Conservation (phyloP, 92 coral and sea anemone species). For the Epizoanthus scotinus region DNA sequence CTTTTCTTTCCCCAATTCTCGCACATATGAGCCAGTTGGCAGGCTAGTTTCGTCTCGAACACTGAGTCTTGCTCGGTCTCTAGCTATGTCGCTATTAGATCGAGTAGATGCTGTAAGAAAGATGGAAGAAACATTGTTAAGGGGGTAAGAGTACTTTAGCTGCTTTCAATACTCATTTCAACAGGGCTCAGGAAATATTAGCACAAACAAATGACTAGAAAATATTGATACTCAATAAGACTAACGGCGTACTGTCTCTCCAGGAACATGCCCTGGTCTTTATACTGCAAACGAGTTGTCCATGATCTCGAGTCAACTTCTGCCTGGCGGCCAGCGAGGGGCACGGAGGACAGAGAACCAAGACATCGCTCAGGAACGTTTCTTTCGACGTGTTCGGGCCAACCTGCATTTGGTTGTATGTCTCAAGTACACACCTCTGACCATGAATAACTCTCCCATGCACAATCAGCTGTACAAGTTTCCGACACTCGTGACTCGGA, state of each 20-base stretch:
- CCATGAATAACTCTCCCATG: constrained; percentile 47
- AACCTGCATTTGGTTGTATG: constrained; percentile 87
- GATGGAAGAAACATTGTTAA: too few species aligned
- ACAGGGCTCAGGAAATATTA: too few species aligned
- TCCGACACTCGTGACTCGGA: constrained; percentile 80
- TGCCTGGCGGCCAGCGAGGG: constrained; percentile 91
- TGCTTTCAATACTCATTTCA: too few species aligned
- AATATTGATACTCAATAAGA: background rate
- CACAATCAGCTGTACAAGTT: constrained; percentile 63
- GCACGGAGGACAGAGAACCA: constrained; percentile 80
- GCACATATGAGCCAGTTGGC: too few species aligned
- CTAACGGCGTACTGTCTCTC: background rate
- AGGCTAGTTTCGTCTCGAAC: too few species aligned
- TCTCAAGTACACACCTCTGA: constrained; percentile 59
- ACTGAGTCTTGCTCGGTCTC: too few species aligned
- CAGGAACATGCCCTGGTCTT: constrained; percentile 93
- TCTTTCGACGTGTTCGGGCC: constrained; percentile 91
- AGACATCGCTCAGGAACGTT: constrained; percentile 91
- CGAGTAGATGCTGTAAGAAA: too few species aligned
- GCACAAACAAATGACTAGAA: background rate
- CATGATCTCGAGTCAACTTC: constrained; percentile 85
- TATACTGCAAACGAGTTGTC: constrained; percentile 77
- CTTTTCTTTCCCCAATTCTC: too few species aligned
- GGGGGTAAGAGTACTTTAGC: too few species aligned
- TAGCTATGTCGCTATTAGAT: too few species aligned